phyloP scores from a whole-genome alignment of 2,797 vertebrate genomes.

The Eospalax fontanierii region DNA sequence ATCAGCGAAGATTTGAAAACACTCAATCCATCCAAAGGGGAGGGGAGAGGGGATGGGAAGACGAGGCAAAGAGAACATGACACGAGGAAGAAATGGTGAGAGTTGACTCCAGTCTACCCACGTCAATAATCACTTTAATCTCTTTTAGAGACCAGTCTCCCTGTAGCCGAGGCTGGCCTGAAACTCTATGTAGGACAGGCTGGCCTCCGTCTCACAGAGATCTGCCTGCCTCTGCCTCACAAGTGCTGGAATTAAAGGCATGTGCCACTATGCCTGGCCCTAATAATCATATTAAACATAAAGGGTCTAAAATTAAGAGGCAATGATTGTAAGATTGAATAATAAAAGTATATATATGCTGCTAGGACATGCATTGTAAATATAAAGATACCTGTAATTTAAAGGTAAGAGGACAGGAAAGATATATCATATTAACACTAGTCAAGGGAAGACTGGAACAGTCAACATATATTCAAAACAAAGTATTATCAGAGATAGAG shows the following conservation, averaged over 20 bases:
- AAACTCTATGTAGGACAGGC: too few species aligned
- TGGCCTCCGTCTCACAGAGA: too few species aligned
- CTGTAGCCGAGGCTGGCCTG: too few species aligned
- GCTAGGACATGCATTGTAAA: background rate
- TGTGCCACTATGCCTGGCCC: too few species aligned
- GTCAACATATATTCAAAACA: too few species aligned
- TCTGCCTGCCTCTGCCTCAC: too few species aligned
- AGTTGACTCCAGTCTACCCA: background rate
- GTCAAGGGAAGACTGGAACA: background rate
- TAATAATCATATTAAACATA: too few species aligned
- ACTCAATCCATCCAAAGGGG: background rate
- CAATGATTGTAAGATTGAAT: background rate
- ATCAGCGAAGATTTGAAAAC: background rate
- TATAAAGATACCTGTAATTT: background rate
- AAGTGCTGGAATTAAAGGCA: too few species aligned
- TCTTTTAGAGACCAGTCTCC: too few species aligned
- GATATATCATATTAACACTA: background rate
- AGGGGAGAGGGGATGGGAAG: background rate
- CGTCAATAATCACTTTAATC: background rate
- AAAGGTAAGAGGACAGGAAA: background rate
- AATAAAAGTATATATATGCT: background rate
- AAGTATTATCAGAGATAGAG: background rate
- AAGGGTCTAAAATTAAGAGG: background rate
- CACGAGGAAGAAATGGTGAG: background rate
- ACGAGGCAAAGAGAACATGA: background rate